Base-by-base conservation (phyloP, 2,888 invertebrate species). In the Artemia sinica region DNA sequence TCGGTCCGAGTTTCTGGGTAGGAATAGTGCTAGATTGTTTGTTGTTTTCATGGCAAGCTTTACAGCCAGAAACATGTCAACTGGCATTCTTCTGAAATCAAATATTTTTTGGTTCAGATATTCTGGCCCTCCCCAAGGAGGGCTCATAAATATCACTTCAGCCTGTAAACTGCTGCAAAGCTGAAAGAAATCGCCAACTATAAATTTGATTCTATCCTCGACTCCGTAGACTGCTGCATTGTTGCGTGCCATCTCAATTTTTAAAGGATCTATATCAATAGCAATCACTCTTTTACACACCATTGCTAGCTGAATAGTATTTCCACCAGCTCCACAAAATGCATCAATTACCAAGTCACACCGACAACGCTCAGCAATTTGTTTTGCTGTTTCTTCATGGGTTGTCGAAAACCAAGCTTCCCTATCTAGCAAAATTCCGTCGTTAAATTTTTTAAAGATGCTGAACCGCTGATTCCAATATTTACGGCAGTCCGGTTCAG, bases 351-450 rank as follows among this genome's bases (percentile, higher is more conserved):
- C 85, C 0, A 90, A 79, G 76, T 89, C 87, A 70, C 70, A 72
- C 63, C 82, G 79, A 74, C 90, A 89, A 69, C 94, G 84, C 73
- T 86, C 82, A 0, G 98, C 97, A 73, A 93, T 87, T 77, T 96
- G 91, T 67, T 83, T 81, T 10, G 96, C 97, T 48, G 98, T 87
- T 75, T 85, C 84, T 81, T 99, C 97, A 0, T 97, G 98, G 0
- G 98, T 98, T 10, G 97, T 97, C 1, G 96, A 97, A 81, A 91
- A 98, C 97, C 97, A 98, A 74, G 94, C 92, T 80, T 98, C 97
- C n/a, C n/a, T n/a, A 28, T 28, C 28, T 28, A 28, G 4, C 4
- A 28, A 28, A 28, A 28, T 28, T 28, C 28, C 28, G 1, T 28
- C 4, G 28, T 28, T 4, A 4, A 28, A 28, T 28, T 28, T 28